Conservation (phyloP, 37 sponge, comb jelly and placozoan genomes). For the Ianthella basta region DNA sequence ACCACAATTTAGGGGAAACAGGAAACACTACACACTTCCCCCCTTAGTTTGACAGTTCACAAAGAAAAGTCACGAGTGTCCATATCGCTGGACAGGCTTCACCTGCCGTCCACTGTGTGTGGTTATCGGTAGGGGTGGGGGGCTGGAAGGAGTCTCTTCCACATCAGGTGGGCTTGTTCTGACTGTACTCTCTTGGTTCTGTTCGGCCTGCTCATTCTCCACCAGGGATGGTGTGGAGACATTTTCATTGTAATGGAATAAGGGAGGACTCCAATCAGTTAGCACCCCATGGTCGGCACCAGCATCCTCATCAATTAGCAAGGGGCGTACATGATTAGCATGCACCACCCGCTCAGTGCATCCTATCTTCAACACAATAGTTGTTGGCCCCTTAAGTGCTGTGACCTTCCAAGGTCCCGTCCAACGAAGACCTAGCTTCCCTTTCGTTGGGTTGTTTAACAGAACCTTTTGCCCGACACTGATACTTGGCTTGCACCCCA, state of each 20-base stretch:
- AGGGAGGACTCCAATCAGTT: constrained; percentile 4
- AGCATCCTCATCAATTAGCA: background rate
- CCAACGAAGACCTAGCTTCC: constrained; percentile 18
- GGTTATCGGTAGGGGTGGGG: background rate
- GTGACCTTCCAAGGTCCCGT: constrained; percentile 11
- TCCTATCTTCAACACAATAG: background rate
- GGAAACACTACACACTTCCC: background rate
- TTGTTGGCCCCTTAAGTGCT: background rate
- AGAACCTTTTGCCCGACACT: background rate
- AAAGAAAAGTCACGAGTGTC: background rate
- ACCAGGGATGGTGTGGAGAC: background rate
- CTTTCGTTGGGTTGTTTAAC: background rate
- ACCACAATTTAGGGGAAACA: background rate
- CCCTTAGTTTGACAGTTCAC: background rate
- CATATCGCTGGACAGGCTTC: constrained; percentile 9
- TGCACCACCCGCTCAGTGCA: background rate
- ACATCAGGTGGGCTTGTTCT: too few relatives aligned
- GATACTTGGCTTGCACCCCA: background rate
- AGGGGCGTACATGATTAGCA: background rate
- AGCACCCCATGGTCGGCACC: background rate
- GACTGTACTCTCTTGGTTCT: too few relatives aligned
- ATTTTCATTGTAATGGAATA: background rate
- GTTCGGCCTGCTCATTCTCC: background rate
- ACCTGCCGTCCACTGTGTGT: constrained; percentile 1
- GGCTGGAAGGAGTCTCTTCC: background rate